phyloP scores from a whole-genome alignment of 2,797 vertebrate species.

The Neosilurus mollespiculum region DNA sequence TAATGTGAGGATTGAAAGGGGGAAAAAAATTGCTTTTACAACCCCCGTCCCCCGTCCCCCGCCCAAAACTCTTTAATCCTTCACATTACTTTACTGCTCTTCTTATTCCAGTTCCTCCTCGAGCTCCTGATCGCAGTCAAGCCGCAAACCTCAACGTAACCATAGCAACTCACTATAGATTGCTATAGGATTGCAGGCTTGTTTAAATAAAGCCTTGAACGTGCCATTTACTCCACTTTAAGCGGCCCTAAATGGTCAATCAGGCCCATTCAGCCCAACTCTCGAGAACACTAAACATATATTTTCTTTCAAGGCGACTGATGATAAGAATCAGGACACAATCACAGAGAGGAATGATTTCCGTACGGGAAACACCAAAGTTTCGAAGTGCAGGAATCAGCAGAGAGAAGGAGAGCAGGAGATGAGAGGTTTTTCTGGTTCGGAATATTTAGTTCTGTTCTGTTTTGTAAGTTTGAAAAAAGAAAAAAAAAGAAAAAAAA shows the following conservation, averaged over 20 bases:
- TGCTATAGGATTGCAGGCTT: background rate
- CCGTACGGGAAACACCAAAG: background rate
- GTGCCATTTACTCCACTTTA: background rate
- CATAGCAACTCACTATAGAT: background rate
- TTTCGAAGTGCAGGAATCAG: background rate
- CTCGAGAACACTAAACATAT: background rate
- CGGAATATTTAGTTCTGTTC: background rate
- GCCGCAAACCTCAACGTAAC: background rate
- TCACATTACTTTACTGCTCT: background rate
- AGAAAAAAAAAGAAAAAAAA: background rate
- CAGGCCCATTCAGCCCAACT: background rate
- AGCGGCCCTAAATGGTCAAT: slow-evolving; percentile 7
- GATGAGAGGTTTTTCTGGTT: slow-evolving; percentile 11
- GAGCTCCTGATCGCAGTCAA: background rate
- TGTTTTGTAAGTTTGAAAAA: slow-evolving; percentile 19
- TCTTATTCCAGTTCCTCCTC: background rate
- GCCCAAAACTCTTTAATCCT: background rate
- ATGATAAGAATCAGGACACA: slow-evolving; percentile 21
- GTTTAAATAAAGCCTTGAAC: background rate
- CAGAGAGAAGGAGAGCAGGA: background rate
- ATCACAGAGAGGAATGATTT: background rate
- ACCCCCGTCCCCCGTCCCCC: too few relatives aligned
- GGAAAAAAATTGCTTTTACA: background rate
- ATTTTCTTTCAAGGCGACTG: slow-evolving; percentile 6
- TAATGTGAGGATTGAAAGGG: background rate